phyloP scores from a whole-genome alignment of 2,888 invertebrate species.

The Melieria picta region DNA sequence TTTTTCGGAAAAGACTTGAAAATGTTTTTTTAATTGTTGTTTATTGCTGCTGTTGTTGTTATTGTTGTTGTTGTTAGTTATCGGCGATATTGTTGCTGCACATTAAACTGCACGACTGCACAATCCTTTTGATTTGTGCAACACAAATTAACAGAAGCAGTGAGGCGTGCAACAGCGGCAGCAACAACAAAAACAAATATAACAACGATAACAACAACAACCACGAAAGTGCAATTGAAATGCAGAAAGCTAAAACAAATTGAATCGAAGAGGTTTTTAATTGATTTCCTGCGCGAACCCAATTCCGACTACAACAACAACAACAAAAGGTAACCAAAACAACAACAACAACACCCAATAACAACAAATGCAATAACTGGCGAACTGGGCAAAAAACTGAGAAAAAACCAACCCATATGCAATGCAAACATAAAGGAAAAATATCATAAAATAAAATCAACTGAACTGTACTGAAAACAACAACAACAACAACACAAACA shows the following conservation, averaged over 20 bases:
- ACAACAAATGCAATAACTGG: neutral
- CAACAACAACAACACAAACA: no score
- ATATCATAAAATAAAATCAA: neutral
- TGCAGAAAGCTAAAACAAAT: no score
- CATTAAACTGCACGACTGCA: no score
- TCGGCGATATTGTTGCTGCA: no score
- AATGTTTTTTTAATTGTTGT: neutral
- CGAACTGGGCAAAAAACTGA: no score
- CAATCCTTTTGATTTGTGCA: no score
- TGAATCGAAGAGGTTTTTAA: constrained; percentile 30
- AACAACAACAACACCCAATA: neutral
- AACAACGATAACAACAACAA: constrained; percentile 8
- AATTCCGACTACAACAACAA: neutral
- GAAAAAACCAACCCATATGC: neutral
- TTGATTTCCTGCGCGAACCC: constrained; percentile 11
- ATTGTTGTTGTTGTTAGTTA: neutral
- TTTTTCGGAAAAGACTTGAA: no score
- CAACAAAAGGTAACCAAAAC: constrained; percentile 15
- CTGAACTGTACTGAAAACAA: neutral
- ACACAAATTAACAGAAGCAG: constrained; percentile 41
- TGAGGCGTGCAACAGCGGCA: neutral
- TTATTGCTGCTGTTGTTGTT: neutral
- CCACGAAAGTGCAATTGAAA: constrained; percentile 36
- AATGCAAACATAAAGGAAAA: constrained; percentile 38
- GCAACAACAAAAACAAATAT: no score